These are phyloP conservation scores for Climacteris rufus DNA, from an alignment of 2,113 vertebrate species.

Conservation along the genomic window DNA sequence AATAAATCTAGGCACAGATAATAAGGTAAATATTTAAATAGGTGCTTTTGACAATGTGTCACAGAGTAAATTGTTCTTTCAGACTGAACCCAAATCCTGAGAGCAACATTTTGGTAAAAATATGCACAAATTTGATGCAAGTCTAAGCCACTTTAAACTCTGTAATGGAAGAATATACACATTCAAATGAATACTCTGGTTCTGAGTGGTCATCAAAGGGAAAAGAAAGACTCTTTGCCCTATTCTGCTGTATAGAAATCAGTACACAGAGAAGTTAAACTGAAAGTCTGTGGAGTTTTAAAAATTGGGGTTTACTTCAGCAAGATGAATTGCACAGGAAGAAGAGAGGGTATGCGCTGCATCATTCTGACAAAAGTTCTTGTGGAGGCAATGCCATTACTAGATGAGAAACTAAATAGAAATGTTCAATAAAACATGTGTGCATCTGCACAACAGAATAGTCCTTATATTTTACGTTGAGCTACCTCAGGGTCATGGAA, in stretches of 20 bases:
- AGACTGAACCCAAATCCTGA: not conserved
- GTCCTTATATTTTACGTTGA: slow-evolving; percentile 70
- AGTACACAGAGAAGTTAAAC: not conserved
- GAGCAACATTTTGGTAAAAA: not conserved
- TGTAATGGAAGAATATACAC: not conserved
- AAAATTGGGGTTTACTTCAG: not conserved
- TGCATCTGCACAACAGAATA: slow-evolving; percentile 65
- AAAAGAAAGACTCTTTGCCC: accelerated
- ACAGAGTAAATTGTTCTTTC: not conserved
- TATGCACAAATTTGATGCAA: not conserved
- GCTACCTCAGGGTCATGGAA: slow-evolving; percentile 73
- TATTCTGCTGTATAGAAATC: accelerated
- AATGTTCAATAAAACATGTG: slow-evolving; percentile 71
- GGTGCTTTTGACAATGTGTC: not conserved
- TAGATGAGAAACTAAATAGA: slow-evolving; percentile 66
- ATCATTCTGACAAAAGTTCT: slow-evolving; percentile 67
- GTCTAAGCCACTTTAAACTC: not conserved
- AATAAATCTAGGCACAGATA: not conserved
- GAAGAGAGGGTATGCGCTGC: not conserved
- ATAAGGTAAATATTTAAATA: not conserved
- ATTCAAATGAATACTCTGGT: not conserved
- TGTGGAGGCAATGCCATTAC: not conserved
- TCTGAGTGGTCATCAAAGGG: not conserved
- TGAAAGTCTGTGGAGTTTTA: not conserved
- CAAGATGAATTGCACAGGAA: not conserved